Evolutionary conservation across 1,140 invertebrate genomes (phyloP).

Genomic region (Campoletis sonorensis): DNA sequence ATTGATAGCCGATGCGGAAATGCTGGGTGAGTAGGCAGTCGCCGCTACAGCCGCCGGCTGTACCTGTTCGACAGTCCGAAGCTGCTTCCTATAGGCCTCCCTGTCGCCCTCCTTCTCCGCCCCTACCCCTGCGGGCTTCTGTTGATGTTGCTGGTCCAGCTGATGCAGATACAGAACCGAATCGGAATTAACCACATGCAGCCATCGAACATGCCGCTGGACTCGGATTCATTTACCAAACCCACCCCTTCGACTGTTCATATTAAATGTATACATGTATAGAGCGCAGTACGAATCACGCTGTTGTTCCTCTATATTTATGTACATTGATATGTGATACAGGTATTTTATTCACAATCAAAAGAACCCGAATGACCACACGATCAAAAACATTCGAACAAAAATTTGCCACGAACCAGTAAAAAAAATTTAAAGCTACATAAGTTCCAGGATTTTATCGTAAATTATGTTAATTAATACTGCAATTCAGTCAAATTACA

Average conservation of each 20-base stretch:
- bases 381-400: neutral
- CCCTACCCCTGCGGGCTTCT: conserved; percentile 15
- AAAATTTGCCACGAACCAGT: neutral
- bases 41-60: conserved; percentile 28
- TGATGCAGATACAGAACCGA: conserved; percentile 46
- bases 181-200: conserved; percentile 47
- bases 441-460: conserved; percentile 9
- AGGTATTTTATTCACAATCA: neutral
- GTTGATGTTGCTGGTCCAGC: conserved; percentile 43
- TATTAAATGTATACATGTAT: neutral
- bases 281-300: neutral
- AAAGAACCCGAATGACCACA: conserved; percentile 12
- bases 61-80: conserved; percentile 46
- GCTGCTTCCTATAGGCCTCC: conserved; percentile 20
- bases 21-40: conserved; percentile 48
- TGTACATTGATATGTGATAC: conserved; percentile 6
- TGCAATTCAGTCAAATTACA: neutral
- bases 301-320: conserved; percentile 11
- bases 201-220: conserved; percentile 17
- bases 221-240: conserved; percentile 43
- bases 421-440: neutral
- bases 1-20: conserved; percentile 56
- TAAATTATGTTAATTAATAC: neutral
- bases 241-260: conserved; percentile 2
- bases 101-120: neutral